A percentile compares a stretch with the other conserved stretches of the same genome.
These are phyloP conservation scores for Ladona fulva DNA, from an alignment of 1,140 invertebrate species.

Conservation along the genomic window DNA sequence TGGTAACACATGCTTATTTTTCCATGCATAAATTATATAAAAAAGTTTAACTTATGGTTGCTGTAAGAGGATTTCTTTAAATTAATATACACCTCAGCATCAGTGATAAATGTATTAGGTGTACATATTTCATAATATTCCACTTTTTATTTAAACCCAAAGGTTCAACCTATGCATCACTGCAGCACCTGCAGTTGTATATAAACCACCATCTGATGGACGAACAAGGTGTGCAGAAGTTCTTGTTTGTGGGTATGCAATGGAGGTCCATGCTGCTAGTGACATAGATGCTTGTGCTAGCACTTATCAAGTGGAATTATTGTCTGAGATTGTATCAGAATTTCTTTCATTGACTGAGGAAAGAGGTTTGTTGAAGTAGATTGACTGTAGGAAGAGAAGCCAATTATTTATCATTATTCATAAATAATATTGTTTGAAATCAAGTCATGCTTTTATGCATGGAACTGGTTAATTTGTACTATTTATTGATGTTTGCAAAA, in stretches of 20 bases:
- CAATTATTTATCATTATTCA: background rate
- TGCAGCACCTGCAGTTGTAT: conserved; percentile 66
- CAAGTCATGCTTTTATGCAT: too few species aligned
- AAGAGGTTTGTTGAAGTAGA: background rate
- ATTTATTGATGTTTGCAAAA: background rate
- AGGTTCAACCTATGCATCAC: conserved; percentile 53
- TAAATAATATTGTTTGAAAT: too few species aligned
- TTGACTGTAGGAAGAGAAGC: background rate
- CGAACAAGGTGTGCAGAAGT: conserved; percentile 32
- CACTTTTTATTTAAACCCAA: too few species aligned
- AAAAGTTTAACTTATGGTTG: too few species aligned
- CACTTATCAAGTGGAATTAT: conserved; percentile 45
- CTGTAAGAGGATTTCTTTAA: too few species aligned
- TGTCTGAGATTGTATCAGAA: conserved; percentile 31
- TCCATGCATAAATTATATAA: too few species aligned
- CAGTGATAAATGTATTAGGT: too few species aligned
- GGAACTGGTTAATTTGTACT: too few species aligned
- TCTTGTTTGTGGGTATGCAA: conserved; percentile 64
- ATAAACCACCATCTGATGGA: conserved; percentile 30
- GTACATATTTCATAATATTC: too few species aligned
- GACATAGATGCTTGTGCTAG: conserved; percentile 43
- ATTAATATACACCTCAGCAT: too few species aligned
- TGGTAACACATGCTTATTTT: too few species aligned
- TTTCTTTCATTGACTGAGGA: conserved; percentile 18
- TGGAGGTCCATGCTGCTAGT: conserved; percentile 60